Conservation (phyloP, 2,797 vertebrate species). For the Buceros bicornis region DNA sequence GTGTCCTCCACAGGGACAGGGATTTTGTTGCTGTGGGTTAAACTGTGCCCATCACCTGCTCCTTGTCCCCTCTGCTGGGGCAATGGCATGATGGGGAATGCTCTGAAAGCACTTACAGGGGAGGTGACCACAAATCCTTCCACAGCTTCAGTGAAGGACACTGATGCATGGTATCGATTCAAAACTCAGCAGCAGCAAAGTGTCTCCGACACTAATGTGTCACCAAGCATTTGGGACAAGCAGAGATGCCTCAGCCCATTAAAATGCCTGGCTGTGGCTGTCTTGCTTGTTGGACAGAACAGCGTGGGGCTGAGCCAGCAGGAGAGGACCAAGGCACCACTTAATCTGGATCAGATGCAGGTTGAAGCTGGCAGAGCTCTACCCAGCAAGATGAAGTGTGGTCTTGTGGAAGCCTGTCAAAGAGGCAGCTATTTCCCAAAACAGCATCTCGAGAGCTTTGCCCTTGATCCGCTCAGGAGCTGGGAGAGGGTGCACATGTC, state of each 20-base stretch:
- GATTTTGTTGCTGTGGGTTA: background rate
- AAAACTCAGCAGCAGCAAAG: background rate
- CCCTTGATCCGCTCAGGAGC: fast-evolving
- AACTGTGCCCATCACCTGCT: background rate
- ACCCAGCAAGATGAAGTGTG: background rate
- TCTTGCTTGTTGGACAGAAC: background rate
- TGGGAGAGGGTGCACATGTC: background rate
- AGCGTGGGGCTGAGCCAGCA: background rate
- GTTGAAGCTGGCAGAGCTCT: background rate
- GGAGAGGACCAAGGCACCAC: background rate
- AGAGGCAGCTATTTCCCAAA: background rate
- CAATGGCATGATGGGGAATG: background rate
- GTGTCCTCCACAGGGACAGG: fast-evolving
- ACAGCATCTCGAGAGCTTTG: background rate
- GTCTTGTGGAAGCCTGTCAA: fast-evolving
- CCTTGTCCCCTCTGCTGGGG: background rate
- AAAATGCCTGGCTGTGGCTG: background rate
- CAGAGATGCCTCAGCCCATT: background rate
- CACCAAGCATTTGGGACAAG: background rate
- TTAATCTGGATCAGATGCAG: background rate
- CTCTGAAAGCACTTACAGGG: background rate
- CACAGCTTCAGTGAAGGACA: background rate
- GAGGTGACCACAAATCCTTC: background rate
- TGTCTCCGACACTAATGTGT: background rate
- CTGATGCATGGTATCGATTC: background rate